Base-by-base conservation (phyloP, 2,888 invertebrate species). In the Mythimna albipuncta region DNA sequence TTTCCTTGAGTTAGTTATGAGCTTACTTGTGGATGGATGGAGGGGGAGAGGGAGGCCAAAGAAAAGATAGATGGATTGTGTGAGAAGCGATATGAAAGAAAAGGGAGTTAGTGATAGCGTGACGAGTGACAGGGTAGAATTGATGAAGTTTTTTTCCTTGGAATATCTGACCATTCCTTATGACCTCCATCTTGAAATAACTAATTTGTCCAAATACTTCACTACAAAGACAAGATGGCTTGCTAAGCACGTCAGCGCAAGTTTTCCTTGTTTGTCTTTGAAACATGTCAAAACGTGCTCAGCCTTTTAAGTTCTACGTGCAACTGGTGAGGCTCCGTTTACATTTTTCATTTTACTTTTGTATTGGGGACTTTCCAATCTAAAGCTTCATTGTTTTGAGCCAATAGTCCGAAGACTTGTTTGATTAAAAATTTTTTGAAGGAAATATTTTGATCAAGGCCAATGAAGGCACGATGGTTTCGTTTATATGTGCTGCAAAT, bases 221-320 rank as follows among this genome's bases (percentile, higher is more conserved):
- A 13, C 11, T 10, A 59, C 11, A 64, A 66, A 75, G 41, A 69
- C 69, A 64, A 70, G 69, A 73, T 73, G 69, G 66, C 50, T 74
- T 69, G 54, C 69, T 64, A 57, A 76, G 50, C 65, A 67, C 70
- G 78, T 44, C 77, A 82, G 13, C 59, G 64, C 3, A 66, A 78
- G 69, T 73, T 79, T 69, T 26, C 32, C 74, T 68, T 84, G 72
- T 84, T 84, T 71, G 70, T 71, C 71, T 64, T 47, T 38, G 55
- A 70, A 69, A 81, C 59, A 70, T 64, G 69, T 44, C 13, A 57
- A 47, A 19, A 81, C 75, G 82, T 83, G 82, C 35, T 13, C 44
- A 2, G 85, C 84, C 44, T 84, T 41, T 9, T 21, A 65, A 81
- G 57, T 52, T 32, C 68, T 82, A 59, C 82, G 71, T 77, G 72